Conservation (phyloP, 2,888 invertebrate genomes). For the Patella ulyssiponensis region DNA sequence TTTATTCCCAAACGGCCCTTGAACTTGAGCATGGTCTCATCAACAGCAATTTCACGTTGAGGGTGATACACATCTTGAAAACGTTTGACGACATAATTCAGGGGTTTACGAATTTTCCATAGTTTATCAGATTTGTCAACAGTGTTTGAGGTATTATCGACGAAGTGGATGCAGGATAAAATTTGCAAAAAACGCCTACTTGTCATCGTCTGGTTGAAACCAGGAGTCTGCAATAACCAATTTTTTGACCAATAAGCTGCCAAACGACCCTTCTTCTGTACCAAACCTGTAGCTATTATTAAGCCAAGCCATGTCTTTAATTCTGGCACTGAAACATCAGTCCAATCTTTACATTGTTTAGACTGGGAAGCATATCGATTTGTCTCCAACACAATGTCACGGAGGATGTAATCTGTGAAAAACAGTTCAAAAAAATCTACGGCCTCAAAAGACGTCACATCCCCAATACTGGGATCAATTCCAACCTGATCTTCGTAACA, state of each 20-base stretch:
- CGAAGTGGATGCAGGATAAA: not conserved
- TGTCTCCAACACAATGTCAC: no score
- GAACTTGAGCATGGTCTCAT: slow-evolving; percentile 3
- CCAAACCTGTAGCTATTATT: no score
- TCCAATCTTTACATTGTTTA: no score
- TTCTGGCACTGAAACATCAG: no score
- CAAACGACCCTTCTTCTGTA: no score
- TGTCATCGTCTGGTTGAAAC: not conserved
- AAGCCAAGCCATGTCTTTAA: no score
- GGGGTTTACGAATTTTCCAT: not conserved
- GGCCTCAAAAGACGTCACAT: no score
- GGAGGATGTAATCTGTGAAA: no score
- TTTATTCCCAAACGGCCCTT: not conserved
- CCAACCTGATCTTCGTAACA: no score
- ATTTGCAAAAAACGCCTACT: slow-evolving; percentile 1
- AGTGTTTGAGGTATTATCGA: not conserved
- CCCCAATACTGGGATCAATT: no score
- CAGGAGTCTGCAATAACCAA: not conserved
- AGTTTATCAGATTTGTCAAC: slow-evolving; percentile 8
- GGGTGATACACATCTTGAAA: slow-evolving; percentile 2
- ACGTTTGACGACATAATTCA: not conserved
- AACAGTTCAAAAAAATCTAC: no score
- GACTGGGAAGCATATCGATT: no score
- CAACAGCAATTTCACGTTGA: slow-evolving; percentile 6
- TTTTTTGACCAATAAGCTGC: not conserved